Evolutionary conservation across 2,888 invertebrate species (phyloP), one percentile per base, ranked within the genome.

Genomic region (Spisula subtruncata): DNA sequence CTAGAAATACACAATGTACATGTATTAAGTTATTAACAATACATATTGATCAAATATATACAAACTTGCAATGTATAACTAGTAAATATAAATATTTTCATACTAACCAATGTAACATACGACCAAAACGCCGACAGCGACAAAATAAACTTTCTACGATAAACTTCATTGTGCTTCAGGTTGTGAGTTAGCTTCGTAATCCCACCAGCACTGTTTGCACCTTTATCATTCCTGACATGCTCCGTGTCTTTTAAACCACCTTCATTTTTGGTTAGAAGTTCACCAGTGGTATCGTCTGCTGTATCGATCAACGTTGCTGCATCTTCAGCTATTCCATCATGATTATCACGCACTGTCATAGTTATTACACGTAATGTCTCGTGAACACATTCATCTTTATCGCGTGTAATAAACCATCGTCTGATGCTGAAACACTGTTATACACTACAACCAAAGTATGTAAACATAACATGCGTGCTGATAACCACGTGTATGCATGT

Each of bases 51-150:
- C 25, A 25, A 8, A 25, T 12, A 25, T n/a, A 66, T 25, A 25
- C 25, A 25, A 8, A 25, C 0, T 8, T n/a, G 25, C 8, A 25
- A 25, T 25, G 25, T 8, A 25, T 25, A 25, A 10, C n/a, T 25
- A 25, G 60, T 66, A 25, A 66, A 25, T 66, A 66, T 8, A 12
- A 25, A 66, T 25, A 56, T 20, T 18, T 18, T 46, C 20, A 75
- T 75, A 81, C 89, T 60, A 86, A 89, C 89, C 83, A 89, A 46
- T 20, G 54, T 83, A 1, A 89, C 86, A 60, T 89, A 89, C 0
- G 89, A 89, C 80, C 83, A 86, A 56, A 75, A 89, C 29, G 83
- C 80, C 6, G 83, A 83, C 1, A 71, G 71, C 0, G 89, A 86
- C 1, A 89, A 83, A 29, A 83, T 41, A 80, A 83, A 51, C 54